Percentiles rank a stretch among this genome's conserved stretches.
Conservation (phyloP, 2,797 vertebrate species). For the Natrix natrix region DNA sequence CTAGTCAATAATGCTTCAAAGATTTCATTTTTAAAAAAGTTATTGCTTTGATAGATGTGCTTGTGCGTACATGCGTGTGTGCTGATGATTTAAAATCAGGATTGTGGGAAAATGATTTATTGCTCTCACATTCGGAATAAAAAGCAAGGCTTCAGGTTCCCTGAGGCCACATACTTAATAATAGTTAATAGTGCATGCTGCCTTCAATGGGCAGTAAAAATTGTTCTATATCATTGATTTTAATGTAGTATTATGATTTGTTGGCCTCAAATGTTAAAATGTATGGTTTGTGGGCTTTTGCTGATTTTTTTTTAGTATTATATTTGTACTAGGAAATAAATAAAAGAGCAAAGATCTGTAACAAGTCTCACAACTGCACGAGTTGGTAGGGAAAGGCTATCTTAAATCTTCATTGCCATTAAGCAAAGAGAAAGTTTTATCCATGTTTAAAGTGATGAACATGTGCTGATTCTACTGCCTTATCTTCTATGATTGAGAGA, state of each 20-base stretch:
- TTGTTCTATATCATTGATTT: neutral
- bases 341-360: neutral
- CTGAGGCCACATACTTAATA: neutral
- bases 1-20: neutral
- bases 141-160: neutral
- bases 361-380: neutral
- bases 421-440: neutral
- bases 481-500: neutral
- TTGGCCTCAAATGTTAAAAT: neutral
- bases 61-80: neutral
- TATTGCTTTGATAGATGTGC: neutral
- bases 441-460: neutral
- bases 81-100: neutral
- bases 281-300: neutral
- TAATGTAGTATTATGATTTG: neutral
- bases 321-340: neutral
- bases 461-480: neutral
- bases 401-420: neutral
- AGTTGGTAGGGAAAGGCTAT: neutral
- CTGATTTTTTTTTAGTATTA: neutral
- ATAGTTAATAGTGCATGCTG: neutral
- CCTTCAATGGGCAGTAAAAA: neutral
- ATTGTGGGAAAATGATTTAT: neutral
- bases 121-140: neutral
- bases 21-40: neutral